A percentile compares a stretch with the other conserved stretches of the same genome.
These are phyloP conservation scores for Hirundo rustica DNA, from an alignment of 2,797 vertebrate species.

Conservation along the genomic window DNA sequence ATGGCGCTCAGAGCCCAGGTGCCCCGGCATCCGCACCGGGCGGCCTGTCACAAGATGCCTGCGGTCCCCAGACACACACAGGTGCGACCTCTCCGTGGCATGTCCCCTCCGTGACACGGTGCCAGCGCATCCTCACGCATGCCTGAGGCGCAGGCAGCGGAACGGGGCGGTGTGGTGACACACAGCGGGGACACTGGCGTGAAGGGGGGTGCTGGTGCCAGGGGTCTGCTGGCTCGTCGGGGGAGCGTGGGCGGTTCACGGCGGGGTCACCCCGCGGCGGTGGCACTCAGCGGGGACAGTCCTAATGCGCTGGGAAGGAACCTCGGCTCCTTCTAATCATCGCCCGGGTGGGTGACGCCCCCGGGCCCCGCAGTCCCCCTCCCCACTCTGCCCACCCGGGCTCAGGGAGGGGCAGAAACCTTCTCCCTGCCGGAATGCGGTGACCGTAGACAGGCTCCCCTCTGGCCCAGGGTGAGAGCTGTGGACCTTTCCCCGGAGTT, in stretches of 20 bases:
- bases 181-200: not conserved
- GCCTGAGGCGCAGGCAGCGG: not conserved
- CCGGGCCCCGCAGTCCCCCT: not conserved
- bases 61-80: not conserved
- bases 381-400: not conserved
- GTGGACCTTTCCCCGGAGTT: fast-evolving
- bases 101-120: not conserved
- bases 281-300: not conserved
- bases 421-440: too few species aligned
- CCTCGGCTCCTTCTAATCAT: not conserved
- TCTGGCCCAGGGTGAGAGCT: not conserved
- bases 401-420: not conserved
- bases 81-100: not conserved
- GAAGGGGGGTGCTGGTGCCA: not conserved
- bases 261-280: not conserved
- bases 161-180: not conserved
- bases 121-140: not conserved
- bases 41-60: not conserved
- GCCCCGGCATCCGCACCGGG: fast-evolving
- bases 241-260: not conserved
- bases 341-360: not conserved
- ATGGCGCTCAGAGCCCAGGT: not conserved
- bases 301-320: not conserved
- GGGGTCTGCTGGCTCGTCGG: not conserved
- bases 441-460: too few species aligned